Evolutionary conservation across 1,140 invertebrate species (phyloP).

Genomic region (Drosophila santomea): DNA sequence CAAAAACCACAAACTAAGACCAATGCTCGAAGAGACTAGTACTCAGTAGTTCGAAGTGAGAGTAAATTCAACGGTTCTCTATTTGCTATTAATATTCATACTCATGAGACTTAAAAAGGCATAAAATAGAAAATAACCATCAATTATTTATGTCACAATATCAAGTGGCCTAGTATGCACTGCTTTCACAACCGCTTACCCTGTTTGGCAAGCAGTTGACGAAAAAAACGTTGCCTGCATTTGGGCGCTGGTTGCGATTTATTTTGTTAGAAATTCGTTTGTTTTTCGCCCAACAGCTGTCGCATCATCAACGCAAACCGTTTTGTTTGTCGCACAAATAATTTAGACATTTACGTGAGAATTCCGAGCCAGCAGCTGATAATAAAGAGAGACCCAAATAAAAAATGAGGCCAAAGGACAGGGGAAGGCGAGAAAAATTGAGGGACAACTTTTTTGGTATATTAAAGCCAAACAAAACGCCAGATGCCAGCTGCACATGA

Average conservation of each 20-base stretch:
- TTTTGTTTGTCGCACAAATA: slow-evolving; percentile 61
- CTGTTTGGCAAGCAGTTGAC: neutral
- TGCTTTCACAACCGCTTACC: neutral
- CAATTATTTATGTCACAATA: too few relatives aligned
- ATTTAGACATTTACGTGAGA: slow-evolving; percentile 60
- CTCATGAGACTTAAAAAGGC: too few relatives aligned
- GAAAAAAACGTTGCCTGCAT: slow-evolving; percentile 14
- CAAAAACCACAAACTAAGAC: slow-evolving; percentile 9
- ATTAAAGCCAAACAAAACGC: slow-evolving; percentile 54
- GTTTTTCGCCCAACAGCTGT: slow-evolving; percentile 31
- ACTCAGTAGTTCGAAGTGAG: neutral
- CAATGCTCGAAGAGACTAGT: slow-evolving; percentile 3
- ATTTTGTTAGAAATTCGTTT: slow-evolving; percentile 10
- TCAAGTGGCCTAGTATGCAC: neutral
- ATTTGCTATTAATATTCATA: too few relatives aligned
- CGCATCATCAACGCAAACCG: slow-evolving; percentile 27
- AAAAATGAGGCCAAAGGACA: neutral
- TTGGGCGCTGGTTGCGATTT: slow-evolving; percentile 14
- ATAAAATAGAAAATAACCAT: too few relatives aligned
- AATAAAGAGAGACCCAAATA: slow-evolving; percentile 17
- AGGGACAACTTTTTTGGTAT: slow-evolving; percentile 27
- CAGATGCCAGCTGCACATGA: slow-evolving; percentile 54
- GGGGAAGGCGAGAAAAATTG: slow-evolving; percentile 19
- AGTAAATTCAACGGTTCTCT: too few relatives aligned
- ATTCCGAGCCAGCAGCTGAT: slow-evolving; percentile 34